Percentiles rank a stretch among this genome's conserved stretches.
phyloP scores from a whole-genome alignment of 37 sponge, comb jelly and placozoan genomes.

The Halisarca cf. caerulea region DNA sequence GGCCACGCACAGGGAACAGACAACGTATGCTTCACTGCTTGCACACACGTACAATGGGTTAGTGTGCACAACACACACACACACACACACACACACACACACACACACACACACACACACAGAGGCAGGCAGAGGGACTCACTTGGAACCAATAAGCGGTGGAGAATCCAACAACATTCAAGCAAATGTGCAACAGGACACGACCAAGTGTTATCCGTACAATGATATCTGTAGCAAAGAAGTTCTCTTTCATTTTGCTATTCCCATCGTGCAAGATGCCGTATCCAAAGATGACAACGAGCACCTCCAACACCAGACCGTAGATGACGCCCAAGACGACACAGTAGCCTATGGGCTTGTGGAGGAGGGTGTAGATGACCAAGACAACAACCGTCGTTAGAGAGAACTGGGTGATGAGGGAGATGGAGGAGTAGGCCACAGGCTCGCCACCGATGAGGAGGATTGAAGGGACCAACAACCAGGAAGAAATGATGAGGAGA shows the following conservation, averaged over 20 bases:
- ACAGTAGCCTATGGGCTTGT: conserved; percentile 37
- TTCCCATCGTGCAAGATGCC: background rate
- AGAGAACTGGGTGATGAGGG: conserved; percentile 73
- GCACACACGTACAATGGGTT: too few relatives aligned
- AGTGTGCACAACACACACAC: too few relatives aligned
- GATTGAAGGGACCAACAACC: conserved; percentile 38
- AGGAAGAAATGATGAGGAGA: conserved; percentile 51
- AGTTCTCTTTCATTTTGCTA: background rate
- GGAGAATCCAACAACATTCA: conserved; percentile 49
- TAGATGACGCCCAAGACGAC: conserved; percentile 42
- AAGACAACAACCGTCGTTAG: conserved; percentile 62
- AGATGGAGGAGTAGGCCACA: conserved; percentile 40
- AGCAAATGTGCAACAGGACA: conserved; percentile 42
- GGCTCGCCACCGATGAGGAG: background rate
- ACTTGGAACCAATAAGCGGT: conserved; percentile 51
- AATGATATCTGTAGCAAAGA: background rate
- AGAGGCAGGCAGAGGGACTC: background rate
- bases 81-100: too few relatives aligned
- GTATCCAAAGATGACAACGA: conserved; percentile 28
- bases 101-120: too few relatives aligned
- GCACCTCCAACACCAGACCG: conserved; percentile 42
- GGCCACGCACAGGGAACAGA: too few relatives aligned
- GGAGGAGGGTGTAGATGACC: conserved; percentile 71
- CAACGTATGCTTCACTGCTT: too few relatives aligned
- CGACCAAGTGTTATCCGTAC: conserved; percentile 7